Evolutionary conservation across 2,113 vertebrate species (phyloP).

Genomic region (Cebidichthys violaceus): DNA sequence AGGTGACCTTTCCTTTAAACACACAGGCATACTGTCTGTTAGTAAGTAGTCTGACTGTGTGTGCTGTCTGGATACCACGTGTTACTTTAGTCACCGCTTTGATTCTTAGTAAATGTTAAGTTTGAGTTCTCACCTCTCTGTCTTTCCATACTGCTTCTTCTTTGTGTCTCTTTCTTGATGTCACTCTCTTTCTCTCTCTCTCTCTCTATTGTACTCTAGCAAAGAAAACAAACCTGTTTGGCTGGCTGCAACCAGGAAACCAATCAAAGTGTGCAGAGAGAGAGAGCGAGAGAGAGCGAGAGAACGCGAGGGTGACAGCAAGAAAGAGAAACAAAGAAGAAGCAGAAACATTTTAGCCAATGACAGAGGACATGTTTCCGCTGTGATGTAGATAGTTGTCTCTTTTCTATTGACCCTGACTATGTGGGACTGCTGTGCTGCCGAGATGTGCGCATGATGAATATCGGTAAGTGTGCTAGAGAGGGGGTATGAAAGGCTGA

Average conservation of each 20-base stretch:
- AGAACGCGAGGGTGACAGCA: conserved; percentile 16
- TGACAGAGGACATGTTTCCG: conserved; percentile 48
- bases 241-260: conserved; percentile 81
- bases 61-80: not conserved
- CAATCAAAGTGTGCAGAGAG: conserved; percentile 65
- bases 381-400: conserved; percentile 36
- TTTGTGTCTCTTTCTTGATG: conserved; percentile 18
- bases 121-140: conserved; percentile 49
- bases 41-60: not conserved
- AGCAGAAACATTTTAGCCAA: conserved; percentile 22
- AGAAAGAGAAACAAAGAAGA: conserved; percentile 45
- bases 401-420: conserved; percentile 21
- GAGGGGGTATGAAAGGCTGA: not conserved
- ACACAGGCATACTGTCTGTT: not conserved
- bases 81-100: conserved; percentile 6
- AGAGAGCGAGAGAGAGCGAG: conserved; percentile 1
- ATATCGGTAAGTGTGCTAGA: conserved; percentile 41
- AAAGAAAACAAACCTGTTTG: conserved; percentile 81
- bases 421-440: conserved; percentile 35
- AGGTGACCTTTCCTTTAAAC: not conserved
- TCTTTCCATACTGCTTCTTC: conserved; percentile 1
- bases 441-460: conserved; percentile 16
- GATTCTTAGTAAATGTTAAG: conserved; percentile 37
- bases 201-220: conserved; percentile 16
- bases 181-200: conserved; percentile 35